Base-by-base conservation (phyloP, 1,140 invertebrate genomes). In the Scaptomyza graminum region DNA sequence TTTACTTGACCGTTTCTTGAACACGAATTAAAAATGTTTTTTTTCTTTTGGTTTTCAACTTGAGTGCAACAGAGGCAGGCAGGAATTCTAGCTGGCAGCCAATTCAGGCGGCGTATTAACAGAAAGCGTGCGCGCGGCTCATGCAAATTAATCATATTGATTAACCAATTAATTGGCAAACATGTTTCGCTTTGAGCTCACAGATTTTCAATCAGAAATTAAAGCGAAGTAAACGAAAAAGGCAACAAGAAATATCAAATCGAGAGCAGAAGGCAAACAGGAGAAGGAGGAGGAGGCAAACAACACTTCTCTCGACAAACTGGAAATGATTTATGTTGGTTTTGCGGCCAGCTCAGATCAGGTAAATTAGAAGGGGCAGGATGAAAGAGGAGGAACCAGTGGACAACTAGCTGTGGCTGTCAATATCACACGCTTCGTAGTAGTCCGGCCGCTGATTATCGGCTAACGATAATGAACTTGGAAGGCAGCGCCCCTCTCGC, bases 81-180 rank as follows among this genome's bases (percentile, higher is more conserved):
- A 6, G 34, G 34, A 1, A 28, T 28, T 22, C 4, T 22, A 22
- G 31, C 37, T n/a, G 37, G 37, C 37, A 41, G 37, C 2, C 37
- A 41, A 41, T 4, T 41, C n/a, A n/a, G 37, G 37, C 12, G 37
- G 37, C 37, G 31, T 3, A 34, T 34, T 34, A 34, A 34, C 7
- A 34, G n/a, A 41, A 85, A 76, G 78, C 60, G 70, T 78, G 81
- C 82, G 59, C 64, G 59, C 55, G 61, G 70, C 60, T 78, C 78
- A 88, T 88, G 82, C 83, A 85, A 85, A 85, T 87, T 87, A 85
- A 87, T 85, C 82, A 85, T 88, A 88, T 85, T 88, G 82, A 85
- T 85, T 87, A 85, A 87, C 83, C 82, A 87, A 85, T 85, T 85
- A 85, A 85, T 85, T 88, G 78, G 56, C 78, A 82, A 88, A 88